Evolutionary conservation across 2,888 invertebrate species (phyloP).

Genomic region (Coecobrya sp.): DNA sequence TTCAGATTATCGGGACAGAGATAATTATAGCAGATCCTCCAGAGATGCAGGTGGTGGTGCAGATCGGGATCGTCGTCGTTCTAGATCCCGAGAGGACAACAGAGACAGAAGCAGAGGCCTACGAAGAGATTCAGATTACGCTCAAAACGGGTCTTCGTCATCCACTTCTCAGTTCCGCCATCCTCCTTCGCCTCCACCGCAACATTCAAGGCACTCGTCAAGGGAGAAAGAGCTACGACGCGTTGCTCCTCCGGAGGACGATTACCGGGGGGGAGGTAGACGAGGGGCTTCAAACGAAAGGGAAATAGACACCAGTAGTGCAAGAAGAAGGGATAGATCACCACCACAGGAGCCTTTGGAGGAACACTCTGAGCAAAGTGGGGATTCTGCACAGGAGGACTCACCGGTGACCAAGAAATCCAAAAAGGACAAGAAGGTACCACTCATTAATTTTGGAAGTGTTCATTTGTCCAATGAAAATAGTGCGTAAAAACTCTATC

Average conservation of each 20-base stretch:
- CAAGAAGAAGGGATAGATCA: conserved; percentile 86
- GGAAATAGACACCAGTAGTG: conserved; percentile 87
- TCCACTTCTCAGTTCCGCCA: conserved; percentile 85
- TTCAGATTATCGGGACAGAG: conserved; percentile 87
- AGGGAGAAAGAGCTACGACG: conserved; percentile 58
- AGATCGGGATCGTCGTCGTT: conserved; percentile 65
- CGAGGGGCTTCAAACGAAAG: conserved; percentile 87
- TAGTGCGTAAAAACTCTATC: background rate
- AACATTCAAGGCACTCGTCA: conserved; percentile 63
- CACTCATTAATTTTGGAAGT: background rate
- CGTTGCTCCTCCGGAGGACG: conserved; percentile 17
- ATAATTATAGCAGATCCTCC: conserved; percentile 87
- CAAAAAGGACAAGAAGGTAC: conserved; percentile 74
- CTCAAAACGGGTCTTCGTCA: conserved; percentile 81
- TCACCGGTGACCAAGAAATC: conserved; percentile 47
- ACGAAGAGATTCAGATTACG: conserved; percentile 85
- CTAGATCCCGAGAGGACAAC: conserved; percentile 85
- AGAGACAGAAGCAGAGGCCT: conserved; percentile 84
- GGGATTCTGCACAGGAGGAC: conserved; percentile 71
- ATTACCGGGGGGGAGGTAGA: conserved; percentile 27
- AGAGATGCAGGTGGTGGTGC: conserved; percentile 62
- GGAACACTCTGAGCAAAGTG: conserved; percentile 52
- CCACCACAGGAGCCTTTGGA: conserved; percentile 62
- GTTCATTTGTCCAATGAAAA: background rate
- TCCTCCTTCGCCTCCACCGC: conserved; percentile 85